Conservation (phyloP, 2,797 vertebrate species). For the Bucorvus abyssinicus region DNA sequence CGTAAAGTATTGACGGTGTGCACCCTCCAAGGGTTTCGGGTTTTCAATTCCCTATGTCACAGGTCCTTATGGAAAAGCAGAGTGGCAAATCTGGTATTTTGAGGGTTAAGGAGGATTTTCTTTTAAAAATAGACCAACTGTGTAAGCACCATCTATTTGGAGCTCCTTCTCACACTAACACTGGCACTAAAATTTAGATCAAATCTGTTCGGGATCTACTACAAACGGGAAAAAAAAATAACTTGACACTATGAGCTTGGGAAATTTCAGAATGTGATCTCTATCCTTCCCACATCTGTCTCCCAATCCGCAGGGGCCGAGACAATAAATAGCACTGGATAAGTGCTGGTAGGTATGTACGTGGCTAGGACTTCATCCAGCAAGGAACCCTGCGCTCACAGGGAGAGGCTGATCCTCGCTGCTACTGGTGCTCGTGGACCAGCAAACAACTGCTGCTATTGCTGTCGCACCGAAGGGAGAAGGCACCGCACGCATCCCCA, state of each 20-base stretch:
- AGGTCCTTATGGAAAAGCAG: not conserved
- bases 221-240: not conserved
- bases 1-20: not conserved
- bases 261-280: not conserved
- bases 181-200: not conserved
- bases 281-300: not conserved
- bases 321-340: not conserved
- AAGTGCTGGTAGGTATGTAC: not conserved
- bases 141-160: not conserved
- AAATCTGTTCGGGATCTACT: not conserved
- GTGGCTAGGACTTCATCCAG: not conserved
- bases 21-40: not conserved
- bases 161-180: not conserved
- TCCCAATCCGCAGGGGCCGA: not conserved
- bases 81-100: not conserved
- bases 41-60: not conserved
- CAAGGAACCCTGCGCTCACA: not conserved
- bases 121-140: not conserved
- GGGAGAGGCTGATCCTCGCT: not conserved
- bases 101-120: not conserved
- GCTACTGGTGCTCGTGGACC: not conserved
- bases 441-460: not conserved
- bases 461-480: not conserved
- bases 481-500: too few species aligned
- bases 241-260: not conserved